phyloP scores from a whole-genome alignment of 1,140 invertebrate genomes.

The Eriosoma lanigerum region DNA sequence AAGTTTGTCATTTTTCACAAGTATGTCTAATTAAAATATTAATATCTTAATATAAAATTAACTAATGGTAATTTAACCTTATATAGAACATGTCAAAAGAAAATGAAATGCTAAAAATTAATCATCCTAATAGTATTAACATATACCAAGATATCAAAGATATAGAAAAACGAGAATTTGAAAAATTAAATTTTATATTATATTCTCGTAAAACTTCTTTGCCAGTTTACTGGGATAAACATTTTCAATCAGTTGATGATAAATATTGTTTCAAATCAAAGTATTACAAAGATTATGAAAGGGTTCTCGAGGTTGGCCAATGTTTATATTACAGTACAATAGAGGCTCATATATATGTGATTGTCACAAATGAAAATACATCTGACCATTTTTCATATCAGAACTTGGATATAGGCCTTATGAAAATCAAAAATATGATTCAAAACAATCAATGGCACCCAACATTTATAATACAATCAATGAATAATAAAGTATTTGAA shows the following conservation, averaged over 20 bases:
- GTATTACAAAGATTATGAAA: background rate
- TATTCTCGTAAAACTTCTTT: background rate
- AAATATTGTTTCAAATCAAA: conserved; percentile 25
- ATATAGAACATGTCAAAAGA: background rate
- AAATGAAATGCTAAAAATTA: background rate
- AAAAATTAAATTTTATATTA: conserved; percentile 32
- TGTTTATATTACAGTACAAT: background rate
- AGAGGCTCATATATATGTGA: background rate
- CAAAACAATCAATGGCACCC: background rate
- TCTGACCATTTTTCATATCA: background rate
- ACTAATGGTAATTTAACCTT: background rate
- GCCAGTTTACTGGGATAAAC: conserved; percentile 26
- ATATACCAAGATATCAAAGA: background rate
- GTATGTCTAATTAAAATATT: background rate
- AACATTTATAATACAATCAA: background rate
- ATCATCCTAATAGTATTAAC: background rate
- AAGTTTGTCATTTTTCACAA: conserved; percentile 38
- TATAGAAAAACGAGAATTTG: conserved; percentile 13
- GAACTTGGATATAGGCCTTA: conserved; percentile 27
- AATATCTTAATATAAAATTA: background rate
- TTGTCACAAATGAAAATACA: background rate
- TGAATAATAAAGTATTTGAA: conserved; percentile 1
- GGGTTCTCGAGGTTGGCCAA: background rate
- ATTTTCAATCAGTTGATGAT: conserved; percentile 21
- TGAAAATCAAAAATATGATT: conserved; percentile 7